These are phyloP conservation scores for Drosophila sp. DNA, from an alignment of 1,140 invertebrate species.

Conservation along the genomic window DNA sequence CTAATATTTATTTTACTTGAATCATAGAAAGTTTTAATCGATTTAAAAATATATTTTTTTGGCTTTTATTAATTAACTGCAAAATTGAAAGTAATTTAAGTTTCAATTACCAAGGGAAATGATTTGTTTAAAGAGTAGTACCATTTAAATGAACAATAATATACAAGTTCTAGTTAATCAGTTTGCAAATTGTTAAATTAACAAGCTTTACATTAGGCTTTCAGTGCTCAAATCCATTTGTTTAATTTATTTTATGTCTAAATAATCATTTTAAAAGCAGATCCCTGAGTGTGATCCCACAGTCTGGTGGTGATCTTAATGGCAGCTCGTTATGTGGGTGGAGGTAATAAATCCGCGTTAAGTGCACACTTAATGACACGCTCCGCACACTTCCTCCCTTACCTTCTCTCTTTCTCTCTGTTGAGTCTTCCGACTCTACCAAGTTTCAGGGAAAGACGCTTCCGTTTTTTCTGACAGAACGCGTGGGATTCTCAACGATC, in stretches of 20 bases:
- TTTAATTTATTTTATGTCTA: conserved; percentile 24
- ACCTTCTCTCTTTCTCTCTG: neutral
- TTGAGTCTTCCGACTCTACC: conserved; percentile 4
- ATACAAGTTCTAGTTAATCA: neutral
- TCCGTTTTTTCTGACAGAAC: conserved; percentile 58
- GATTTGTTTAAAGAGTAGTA: too few relatives aligned
- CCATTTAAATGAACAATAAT: neutral
- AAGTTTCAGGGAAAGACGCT: conserved; percentile 34
- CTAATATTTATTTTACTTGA: too few relatives aligned
- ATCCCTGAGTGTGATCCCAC: neutral
- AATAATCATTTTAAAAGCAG: conserved; percentile 36
- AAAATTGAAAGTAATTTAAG: too few relatives aligned
- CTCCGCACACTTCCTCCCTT: conserved; percentile 18
- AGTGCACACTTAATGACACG: conserved; percentile 57
- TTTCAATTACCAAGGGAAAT: too few relatives aligned
- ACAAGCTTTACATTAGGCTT: too few relatives aligned
- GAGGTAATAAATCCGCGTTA: conserved; percentile 72
- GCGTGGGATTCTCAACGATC: conserved; percentile 60
- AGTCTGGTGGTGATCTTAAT: conserved; percentile 45
- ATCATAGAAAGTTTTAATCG: too few relatives aligned
- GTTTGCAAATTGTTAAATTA: neutral
- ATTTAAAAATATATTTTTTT: too few relatives aligned
- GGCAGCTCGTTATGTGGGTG: conserved; percentile 48
- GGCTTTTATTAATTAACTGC: too few relatives aligned
- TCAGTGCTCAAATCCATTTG: neutral